Percentiles rank a stretch among this genome's conserved stretches.
Conservation (phyloP, 2,888 invertebrate genomes). For the Drosophila lacicola region DNA sequence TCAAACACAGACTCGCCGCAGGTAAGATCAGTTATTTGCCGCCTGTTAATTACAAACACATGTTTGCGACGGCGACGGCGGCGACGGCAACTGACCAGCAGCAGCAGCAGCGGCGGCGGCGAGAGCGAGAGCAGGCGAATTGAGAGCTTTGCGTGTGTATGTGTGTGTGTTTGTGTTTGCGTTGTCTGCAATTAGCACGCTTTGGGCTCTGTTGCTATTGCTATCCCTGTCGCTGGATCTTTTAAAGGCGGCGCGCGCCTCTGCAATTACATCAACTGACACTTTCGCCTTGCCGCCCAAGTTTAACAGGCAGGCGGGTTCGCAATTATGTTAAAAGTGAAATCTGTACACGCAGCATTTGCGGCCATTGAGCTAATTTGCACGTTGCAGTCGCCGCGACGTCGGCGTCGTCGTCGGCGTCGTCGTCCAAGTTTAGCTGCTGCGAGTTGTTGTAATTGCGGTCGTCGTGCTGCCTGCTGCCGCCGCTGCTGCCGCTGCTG, state of each 20-base stretch:
- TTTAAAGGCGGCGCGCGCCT: slow-evolving; percentile 21
- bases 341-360: slow-evolving; percentile 51
- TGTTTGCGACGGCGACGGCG: slow-evolving; percentile 41
- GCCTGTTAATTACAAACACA: slow-evolving; percentile 68
- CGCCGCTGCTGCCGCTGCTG: neutral
- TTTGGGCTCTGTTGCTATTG: slow-evolving; percentile 25
- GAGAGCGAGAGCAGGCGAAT: slow-evolving; percentile 25
- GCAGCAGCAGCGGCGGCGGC: neutral
- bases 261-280: slow-evolving; percentile 55
- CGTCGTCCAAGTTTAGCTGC: slow-evolving; percentile 39
- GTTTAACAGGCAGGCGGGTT: slow-evolving; percentile 29
- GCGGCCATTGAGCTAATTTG: slow-evolving; percentile 65
- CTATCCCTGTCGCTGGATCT: slow-evolving; percentile 28
- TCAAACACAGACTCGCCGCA: neutral
- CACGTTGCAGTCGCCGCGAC: slow-evolving; percentile 34
- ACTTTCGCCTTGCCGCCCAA: slow-evolving; percentile 55
- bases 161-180: slow-evolving; percentile 3
- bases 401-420: slow-evolving; percentile 32
- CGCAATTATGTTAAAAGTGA: slow-evolving; percentile 64
- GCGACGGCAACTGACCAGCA: slow-evolving; percentile 9
- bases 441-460: slow-evolving; percentile 28
- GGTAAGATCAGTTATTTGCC: slow-evolving; percentile 22
- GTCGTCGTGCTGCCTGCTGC: neutral
- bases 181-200: slow-evolving; percentile 34
- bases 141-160: slow-evolving; percentile 12